Conservation (phyloP, 2,113 vertebrate genomes). For the Gymnorhina tibicen region DNA sequence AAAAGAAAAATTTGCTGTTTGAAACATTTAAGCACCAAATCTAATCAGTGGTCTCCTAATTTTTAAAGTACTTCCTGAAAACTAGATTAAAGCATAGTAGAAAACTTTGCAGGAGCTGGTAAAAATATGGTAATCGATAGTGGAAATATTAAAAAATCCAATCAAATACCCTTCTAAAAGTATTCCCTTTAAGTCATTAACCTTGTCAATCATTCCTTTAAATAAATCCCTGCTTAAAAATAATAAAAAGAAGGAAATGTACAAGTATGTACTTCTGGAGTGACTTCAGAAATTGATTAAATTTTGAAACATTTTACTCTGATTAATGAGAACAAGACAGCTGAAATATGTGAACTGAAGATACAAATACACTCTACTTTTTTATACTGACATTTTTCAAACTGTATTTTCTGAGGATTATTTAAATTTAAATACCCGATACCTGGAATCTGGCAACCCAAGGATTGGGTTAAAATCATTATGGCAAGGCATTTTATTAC, state of each 20-base stretch:
- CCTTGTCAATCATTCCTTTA: background rate
- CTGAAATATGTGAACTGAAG: background rate
- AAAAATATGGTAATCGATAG: background rate
- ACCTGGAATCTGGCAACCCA: background rate
- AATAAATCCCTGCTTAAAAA: conserved; percentile 5
- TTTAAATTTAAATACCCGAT: background rate
- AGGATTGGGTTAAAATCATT: background rate
- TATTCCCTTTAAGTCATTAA: background rate
- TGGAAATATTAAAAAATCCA: background rate
- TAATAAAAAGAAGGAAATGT: background rate
- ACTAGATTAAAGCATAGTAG: background rate
- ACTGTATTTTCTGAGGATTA: background rate
- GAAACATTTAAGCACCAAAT: background rate
- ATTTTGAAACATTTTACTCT: conserved; percentile 3
- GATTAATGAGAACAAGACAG: conserved; percentile 12
- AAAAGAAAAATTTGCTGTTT: background rate
- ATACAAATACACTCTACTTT: background rate
- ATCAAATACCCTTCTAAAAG: background rate
- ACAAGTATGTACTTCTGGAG: background rate
- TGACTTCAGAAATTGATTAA: background rate
- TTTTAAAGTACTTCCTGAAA: background rate
- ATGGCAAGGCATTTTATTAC: background rate
- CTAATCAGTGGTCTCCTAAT: background rate
- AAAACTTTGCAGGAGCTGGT: background rate
- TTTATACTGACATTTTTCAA: background rate